Evolutionary conservation across 2,113 vertebrate species (phyloP), one percentile per base, ranked within the genome.

Genomic region (Dipodomys merriami): DNA sequence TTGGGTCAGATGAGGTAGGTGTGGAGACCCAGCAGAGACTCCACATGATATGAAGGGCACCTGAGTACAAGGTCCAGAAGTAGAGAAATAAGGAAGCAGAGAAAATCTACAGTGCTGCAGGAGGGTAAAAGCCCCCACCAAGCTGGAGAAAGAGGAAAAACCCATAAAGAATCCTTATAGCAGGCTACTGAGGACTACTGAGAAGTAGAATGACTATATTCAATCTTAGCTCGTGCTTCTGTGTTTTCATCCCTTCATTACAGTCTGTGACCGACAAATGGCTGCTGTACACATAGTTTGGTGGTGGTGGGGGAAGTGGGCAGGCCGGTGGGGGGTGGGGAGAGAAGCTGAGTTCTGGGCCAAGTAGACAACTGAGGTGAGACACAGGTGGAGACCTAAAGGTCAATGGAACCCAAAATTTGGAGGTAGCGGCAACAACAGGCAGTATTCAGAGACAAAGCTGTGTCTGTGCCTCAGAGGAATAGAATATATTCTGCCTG

Each of bases 401-500:
- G 29, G 30, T 13, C 35, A 44, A 13, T 7, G 49, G 35, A 62
- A 60, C 29, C 25, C 5, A 29, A 77, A 62, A 13, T 35, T 4
- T 25, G 53, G 69, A 82, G 69, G 82, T 18, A 60, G 60, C 18
- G 71, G 18, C 1, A 27, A 35, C 0, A 46, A 3, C 0, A 49
- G 49, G 49, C 49, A 83, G 25, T 7, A 19, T 16, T 83, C 65
- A 71, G 12, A 46, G 35, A 76, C 46, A 33, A 3, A 15, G 39
- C 25, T 49, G 4, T 33, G 27, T 68, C 77, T 23, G 39, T 35
- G 33, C 13, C 35, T 46, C 39, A 23, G 35, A 83, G 35, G 89
- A 25, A 84, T 29, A 68, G 77, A 39, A 46, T 91, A 86, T 76
- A 86, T 76, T 74, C 81, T 73, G n/a, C 65, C 25, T 39, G 44